Base-by-base conservation (phyloP, 2,797 vertebrate genomes). In the Trichosurus vulpecula region DNA sequence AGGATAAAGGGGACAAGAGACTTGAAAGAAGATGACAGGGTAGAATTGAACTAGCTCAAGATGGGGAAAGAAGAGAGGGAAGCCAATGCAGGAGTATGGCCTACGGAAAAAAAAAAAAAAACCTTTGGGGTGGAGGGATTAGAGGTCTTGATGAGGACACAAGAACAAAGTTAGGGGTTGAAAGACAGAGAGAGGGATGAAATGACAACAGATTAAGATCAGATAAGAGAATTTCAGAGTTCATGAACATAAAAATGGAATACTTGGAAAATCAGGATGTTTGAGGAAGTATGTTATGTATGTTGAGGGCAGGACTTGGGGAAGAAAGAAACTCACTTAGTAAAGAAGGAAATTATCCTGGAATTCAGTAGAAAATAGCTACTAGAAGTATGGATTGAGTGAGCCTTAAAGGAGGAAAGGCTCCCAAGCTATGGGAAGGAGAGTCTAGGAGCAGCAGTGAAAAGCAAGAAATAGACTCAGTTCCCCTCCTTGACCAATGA, bases 91-190 rank as follows among this genome's bases (percentile, higher is more conserved):
- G 6, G 35, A 5, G 61, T 35, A 61, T 12, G 27, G 27, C 56
- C 56, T 31, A 30, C 57, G 57, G 30, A 4, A 1, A 41, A 31
- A 58, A 66, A n/a, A 16, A 41, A 6, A 4, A 31, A 30, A 58
- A n/a, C n/a, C n/a, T n/a, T n/a, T n/a, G 35, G 61, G 0, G 6
- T 0, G 0, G 3, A n/a, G 14, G 61, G 1, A 74, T 61, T n/a
- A 66, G 14, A 66, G 61, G 61, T 66, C 35, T 74, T 35, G 0
- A 74, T n/a, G 14, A n/a, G 14, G 14, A n/a, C 35, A 66, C 31
- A 66, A 66, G 61, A 66, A 66, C 31, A 66, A 66, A 66, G 61
- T n/a, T 66, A 66, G 35, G 16, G 35, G 5, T 74, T 19, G 14
- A 74, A n/a, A 74, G 35, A 74, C 14, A 74, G 35, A 41, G 13